Percentiles rank a stretch among this genome's conserved stretches.
phyloP scores from a whole-genome alignment of 2,797 vertebrate genomes.

The Protosalanx chinensis region DNA sequence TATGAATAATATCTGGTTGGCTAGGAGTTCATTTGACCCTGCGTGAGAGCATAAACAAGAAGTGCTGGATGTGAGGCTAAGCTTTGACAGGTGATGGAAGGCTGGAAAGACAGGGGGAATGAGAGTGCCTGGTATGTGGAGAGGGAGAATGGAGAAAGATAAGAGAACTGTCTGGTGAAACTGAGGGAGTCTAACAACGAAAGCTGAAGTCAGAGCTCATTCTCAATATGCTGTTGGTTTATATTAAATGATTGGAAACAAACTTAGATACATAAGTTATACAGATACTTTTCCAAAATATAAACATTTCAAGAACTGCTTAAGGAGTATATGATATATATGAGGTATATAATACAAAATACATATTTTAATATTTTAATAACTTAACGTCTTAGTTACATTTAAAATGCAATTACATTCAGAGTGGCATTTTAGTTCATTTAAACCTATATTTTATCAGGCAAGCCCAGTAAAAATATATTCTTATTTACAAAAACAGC shows the following conservation, averaged over 20 bases:
- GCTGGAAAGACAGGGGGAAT: not conserved
- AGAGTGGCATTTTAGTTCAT: no score
- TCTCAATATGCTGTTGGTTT: no score
- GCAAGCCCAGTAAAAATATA: no score
- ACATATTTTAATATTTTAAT: no score
- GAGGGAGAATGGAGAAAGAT: constrained; percentile 4
- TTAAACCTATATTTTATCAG: no score
- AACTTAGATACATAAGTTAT: no score
- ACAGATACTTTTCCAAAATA: no score
- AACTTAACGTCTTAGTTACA: not conserved
- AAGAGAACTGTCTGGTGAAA: not conserved
- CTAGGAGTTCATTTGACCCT: not conserved
- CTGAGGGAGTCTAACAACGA: no score
- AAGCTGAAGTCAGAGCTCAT: not conserved
- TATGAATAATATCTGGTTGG: not conserved
- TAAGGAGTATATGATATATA: not conserved
- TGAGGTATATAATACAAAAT: not conserved
- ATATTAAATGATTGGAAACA: not conserved
- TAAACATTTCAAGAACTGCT: no score
- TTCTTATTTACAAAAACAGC: no score
- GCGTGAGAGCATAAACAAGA: not conserved
- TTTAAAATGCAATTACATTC: not conserved
- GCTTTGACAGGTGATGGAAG: constrained; percentile 1
- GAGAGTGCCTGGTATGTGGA: not conserved
- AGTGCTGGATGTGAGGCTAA: not conserved